Evolutionary conservation across 2,797 vertebrate species (phyloP).

Genomic region (Xenops minutus): DNA sequence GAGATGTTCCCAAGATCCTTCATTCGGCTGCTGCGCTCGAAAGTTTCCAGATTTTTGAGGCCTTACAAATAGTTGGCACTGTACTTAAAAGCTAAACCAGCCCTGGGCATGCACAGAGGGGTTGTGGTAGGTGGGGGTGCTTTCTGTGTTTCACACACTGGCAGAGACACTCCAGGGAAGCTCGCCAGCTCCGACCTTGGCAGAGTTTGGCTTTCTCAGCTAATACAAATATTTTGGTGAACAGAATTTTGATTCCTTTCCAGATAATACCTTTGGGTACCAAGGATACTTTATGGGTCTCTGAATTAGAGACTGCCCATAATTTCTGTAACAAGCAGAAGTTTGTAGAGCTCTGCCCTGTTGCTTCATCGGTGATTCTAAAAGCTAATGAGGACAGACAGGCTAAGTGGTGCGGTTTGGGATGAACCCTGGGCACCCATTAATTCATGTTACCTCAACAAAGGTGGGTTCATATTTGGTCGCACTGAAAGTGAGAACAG

Average conservation of each 20-base stretch:
- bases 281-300: neutral
- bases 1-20: conserved; percentile 99
- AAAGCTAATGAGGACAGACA: neutral
- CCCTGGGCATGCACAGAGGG: neutral
- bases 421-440: neutral
- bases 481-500: neutral
- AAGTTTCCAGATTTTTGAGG: conserved; percentile 95
- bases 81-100: neutral
- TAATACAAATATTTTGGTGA: conserved; percentile 74
- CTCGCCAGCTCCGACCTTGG: conserved; percentile 28
- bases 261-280: conserved; percentile 28
- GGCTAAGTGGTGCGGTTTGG: neutral
- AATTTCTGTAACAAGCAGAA: conserved; percentile 20
- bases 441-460: neutral
- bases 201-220: conserved; percentile 65
- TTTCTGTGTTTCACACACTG: conserved; percentile 35
- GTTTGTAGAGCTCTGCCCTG: neutral
- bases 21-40: conserved; percentile 93
- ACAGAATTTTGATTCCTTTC: conserved; percentile 68
- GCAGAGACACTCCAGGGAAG: neutral
- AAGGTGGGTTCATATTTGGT: neutral
- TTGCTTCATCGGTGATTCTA: neutral
- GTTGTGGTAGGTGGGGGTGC: conserved; percentile 18
- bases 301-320: neutral
- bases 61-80: conserved; percentile 82